phyloP scores from a whole-genome alignment of 2,797 vertebrate genomes.

The Anisognathus igniventris region DNA sequence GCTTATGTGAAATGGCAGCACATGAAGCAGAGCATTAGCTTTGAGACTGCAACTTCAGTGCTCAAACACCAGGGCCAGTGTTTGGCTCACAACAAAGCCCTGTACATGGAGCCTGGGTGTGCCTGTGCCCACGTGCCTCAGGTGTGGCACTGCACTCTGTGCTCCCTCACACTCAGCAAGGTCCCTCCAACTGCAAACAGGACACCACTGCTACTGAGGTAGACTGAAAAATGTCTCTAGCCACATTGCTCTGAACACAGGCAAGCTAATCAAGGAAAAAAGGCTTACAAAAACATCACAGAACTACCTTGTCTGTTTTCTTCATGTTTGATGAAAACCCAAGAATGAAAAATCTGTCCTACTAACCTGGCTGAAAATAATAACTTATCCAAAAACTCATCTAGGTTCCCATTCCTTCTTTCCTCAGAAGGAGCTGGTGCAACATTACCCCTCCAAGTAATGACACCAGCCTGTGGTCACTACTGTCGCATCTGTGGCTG shows the following conservation, averaged over 20 bases:
- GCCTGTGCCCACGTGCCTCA: fast-evolving
- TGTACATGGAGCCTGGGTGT: fast-evolving
- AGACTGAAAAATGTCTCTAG: neutral
- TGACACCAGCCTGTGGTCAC: neutral
- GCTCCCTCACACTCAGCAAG: neutral
- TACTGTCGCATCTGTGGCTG: neutral
- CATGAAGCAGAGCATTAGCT: neutral
- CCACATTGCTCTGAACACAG: neutral
- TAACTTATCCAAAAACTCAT: neutral
- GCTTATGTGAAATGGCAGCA: neutral
- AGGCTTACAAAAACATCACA: neutral
- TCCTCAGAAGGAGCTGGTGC: neutral
- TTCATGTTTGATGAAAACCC: neutral
- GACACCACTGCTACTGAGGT: neutral
- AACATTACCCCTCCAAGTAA: neutral
- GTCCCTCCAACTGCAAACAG: too few relatives aligned
- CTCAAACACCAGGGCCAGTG: neutral
- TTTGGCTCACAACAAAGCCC: neutral
- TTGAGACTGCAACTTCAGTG: neutral
- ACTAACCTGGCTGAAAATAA: neutral
- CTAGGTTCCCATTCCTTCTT: neutral
- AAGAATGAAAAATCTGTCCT: neutral
- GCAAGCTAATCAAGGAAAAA: neutral
- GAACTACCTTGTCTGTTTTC: neutral
- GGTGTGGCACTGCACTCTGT: fast-evolving